Percentiles rank a stretch among this genome's conserved stretches.
Evolutionary conservation across 1,140 invertebrate species (phyloP).

Genomic region (Temnothorax longispinosus): DNA sequence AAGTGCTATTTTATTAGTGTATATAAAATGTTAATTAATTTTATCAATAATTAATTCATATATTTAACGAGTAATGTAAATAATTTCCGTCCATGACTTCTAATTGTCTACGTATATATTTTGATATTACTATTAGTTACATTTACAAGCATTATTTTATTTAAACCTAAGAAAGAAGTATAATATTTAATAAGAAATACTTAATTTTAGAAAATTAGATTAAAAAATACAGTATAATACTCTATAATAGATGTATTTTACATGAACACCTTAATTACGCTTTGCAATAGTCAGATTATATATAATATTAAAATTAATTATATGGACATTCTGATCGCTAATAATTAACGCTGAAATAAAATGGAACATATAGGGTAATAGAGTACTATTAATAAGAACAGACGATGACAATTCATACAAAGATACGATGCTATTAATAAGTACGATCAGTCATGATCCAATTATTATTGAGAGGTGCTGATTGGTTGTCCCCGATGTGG

Average conservation of each 20-base stretch:
- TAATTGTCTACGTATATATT: constrained; percentile 46
- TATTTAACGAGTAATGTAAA: constrained; percentile 30
- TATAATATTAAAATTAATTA: not conserved
- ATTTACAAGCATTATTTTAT: not conserved
- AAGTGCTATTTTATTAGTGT: constrained; percentile 58
- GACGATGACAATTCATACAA: not conserved
- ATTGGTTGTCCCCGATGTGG: constrained; percentile 76
- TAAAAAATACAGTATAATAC: not conserved
- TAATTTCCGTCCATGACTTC: not conserved
- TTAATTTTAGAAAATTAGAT: constrained; percentile 1
- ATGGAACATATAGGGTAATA: not conserved
- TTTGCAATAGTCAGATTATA: not conserved
- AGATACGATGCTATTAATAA: constrained; percentile 68
- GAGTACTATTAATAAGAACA: constrained; percentile 11
- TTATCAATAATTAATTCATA: constrained; percentile 37
- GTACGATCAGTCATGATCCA: constrained; percentile 74
- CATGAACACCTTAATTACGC: not conserved
- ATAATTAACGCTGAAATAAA: not conserved
- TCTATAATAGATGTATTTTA: not conserved
- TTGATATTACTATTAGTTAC: not conserved
- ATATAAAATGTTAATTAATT: constrained; percentile 52
- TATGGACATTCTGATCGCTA: not conserved
- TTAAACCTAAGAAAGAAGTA: not conserved
- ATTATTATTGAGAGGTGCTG: constrained; percentile 76
- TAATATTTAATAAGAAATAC: not conserved